Conservation (phyloP, 2,113 vertebrate genomes). For the Brachypodius melanocephalos region DNA sequence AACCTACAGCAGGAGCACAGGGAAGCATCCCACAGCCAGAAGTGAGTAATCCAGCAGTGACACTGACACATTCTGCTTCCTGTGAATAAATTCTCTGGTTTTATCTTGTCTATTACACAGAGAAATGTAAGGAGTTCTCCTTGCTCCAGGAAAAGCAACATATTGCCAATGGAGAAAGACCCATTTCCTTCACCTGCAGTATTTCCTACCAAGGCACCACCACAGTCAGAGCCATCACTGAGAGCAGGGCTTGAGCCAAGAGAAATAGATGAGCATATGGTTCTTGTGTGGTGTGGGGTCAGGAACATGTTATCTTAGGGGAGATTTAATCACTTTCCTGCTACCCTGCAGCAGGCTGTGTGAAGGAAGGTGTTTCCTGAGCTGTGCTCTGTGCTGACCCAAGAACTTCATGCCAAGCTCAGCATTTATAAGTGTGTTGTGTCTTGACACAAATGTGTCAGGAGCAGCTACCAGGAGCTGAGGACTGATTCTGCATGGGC, state of each 20-base stretch:
- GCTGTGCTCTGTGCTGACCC: background rate
- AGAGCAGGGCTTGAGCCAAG: background rate
- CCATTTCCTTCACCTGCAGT: background rate
- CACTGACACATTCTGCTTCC: background rate
- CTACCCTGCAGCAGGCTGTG: background rate
- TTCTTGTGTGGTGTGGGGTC: background rate
- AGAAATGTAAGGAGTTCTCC: background rate
- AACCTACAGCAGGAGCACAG: background rate
- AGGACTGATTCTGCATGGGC: background rate
- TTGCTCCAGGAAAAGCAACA: background rate
- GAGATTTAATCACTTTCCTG: conserved; percentile 22
- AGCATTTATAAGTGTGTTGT: background rate
- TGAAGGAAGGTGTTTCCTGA: background rate
- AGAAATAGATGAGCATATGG: background rate
- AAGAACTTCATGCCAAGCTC: background rate
- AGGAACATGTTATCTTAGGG: background rate
- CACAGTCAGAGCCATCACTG: background rate
- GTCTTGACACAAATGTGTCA: background rate
- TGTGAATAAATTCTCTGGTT: background rate
- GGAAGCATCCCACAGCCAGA: background rate
- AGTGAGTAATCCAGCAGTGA: background rate
- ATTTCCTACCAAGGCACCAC: background rate
- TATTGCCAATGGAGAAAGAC: background rate
- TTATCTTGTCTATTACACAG: background rate
- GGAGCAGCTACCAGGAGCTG: background rate